Evolutionary conservation across 2,113 vertebrate genomes (phyloP), one percentile per base, ranked within the genome.

Genomic region (Ammodytes dubius): DNA sequence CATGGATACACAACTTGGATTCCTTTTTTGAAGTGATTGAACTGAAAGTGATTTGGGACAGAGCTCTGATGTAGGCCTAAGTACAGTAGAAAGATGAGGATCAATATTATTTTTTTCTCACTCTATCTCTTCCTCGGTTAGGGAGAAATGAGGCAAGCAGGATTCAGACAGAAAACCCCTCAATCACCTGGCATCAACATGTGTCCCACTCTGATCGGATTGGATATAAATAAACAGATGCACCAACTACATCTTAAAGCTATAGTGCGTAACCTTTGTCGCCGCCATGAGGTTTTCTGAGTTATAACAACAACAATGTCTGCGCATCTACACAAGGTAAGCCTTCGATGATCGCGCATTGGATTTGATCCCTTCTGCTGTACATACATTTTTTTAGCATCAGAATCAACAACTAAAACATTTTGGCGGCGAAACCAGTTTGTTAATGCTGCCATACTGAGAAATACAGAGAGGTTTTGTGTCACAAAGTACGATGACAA

Each of bases 101-200:
- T 69, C 56, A 43, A 45, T 14, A 10, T 14, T 59, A 0, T 12
- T 52, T 6, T 42, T 60, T 56, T 5, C 56, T 50, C 4, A 27
- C 47, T 53, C 10, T 73, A 71, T 35, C 64, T 71, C 72, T 45
- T 77, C 37, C 15, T 19, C 39, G 68, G 6, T 4, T 17, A n/a
- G 66, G 40, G 74, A 35, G n/a, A 70, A 58, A 75, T 2, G 5
- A 66, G 61, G 39, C n/a, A 76, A 79, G 70, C 40, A 68, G 70
- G 37, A 74, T 70, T 82, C 56, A 71, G 69, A 15, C 53, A 60
- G 60, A 40, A 7, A 70, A 19, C 43, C 7, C 27, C 27, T 69
- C 47, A 40, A 66, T 71, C 74, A 79, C 45, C 58, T 11, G 40
- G 64, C 42, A 42, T 81, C 68, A 77, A 74, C 69, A 77, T 86